These are phyloP conservation scores for Helobdella robusta DNA, from an alignment of 2,888 invertebrate species.

Conservation along the genomic window DNA sequence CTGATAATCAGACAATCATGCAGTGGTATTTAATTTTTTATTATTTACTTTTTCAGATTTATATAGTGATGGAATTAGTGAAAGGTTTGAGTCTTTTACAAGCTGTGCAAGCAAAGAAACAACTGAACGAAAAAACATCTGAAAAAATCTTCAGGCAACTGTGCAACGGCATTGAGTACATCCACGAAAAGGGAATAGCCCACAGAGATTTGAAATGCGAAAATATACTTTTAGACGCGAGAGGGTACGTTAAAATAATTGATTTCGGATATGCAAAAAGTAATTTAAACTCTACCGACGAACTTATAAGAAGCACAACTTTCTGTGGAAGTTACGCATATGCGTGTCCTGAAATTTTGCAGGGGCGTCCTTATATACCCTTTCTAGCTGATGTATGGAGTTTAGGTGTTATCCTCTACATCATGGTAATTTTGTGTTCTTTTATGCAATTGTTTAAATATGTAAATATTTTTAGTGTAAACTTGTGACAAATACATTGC, in stretches of 20 bases:
- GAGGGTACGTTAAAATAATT: slow-evolving; percentile 39
- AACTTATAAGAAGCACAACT: slow-evolving; percentile 59
- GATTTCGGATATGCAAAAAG: slow-evolving; percentile 45
- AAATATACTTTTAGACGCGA: slow-evolving; percentile 40
- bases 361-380: slow-evolving; percentile 72
- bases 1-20: too few relatives aligned
- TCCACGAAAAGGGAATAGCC: slow-evolving; percentile 41
- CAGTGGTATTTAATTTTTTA: too few relatives aligned
- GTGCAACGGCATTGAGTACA: slow-evolving; percentile 36
- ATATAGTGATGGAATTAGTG: slow-evolving; percentile 17
- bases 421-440: too few relatives aligned
- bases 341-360: slow-evolving; percentile 75
- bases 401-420: slow-evolving; percentile 74
- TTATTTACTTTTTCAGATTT: slow-evolving; percentile 19
- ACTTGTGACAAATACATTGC: too few relatives aligned
- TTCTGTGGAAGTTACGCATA: slow-evolving; percentile 84
- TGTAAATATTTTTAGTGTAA: too few relatives aligned
- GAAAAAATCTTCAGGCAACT: slow-evolving; percentile 16
- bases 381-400: slow-evolving; percentile 77
- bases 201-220: slow-evolving; percentile 47
- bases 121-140: not conserved
- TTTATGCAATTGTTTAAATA: too few relatives aligned
- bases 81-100: slow-evolving; percentile 9
- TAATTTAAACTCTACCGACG: slow-evolving; percentile 32
- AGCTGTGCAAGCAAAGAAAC: not conserved